phyloP scores from a whole-genome alignment of 2,888 invertebrate species.

The Sycophila texana region DNA sequence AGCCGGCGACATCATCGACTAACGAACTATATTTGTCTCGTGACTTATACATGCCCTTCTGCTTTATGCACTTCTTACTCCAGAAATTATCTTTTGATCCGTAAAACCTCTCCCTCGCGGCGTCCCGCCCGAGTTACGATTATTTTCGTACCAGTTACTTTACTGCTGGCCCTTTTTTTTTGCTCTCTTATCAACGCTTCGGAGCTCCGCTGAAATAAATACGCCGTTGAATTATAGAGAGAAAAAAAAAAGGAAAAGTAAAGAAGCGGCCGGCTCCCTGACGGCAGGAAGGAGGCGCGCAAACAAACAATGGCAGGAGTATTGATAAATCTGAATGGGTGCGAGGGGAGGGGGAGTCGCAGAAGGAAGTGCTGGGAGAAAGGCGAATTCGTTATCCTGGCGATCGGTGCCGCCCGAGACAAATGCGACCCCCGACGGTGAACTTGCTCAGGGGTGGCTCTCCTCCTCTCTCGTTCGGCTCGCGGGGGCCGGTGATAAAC shows the following conservation, averaged over 20 bases:
- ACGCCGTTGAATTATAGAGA: not conserved
- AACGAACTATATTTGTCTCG: slow-evolving; percentile 71
- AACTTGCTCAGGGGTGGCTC: slow-evolving; percentile 45
- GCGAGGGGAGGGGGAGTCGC: slow-evolving; percentile 36
- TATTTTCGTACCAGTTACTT: slow-evolving; percentile 48
- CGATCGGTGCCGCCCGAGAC: slow-evolving; percentile 68
- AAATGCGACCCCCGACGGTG: slow-evolving; percentile 70
- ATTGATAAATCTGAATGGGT: slow-evolving; percentile 64
- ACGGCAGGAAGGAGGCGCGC: not conserved
- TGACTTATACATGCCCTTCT: slow-evolving; percentile 46
- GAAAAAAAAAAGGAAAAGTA: too few species aligned
- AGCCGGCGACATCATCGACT: slow-evolving; percentile 67
- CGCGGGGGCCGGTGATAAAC: slow-evolving; percentile 75
- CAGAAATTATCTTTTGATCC: slow-evolving; percentile 54
- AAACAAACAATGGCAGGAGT: slow-evolving; percentile 28
- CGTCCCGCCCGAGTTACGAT: slow-evolving; percentile 16
- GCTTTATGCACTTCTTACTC: slow-evolving; percentile 38
- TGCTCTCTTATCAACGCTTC: not conserved
- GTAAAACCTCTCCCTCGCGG: slow-evolving; percentile 13
- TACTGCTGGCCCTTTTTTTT: slow-evolving; percentile 20
- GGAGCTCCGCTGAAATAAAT: not conserved
- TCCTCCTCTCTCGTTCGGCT: slow-evolving; percentile 36
- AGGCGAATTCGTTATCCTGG: slow-evolving; percentile 69
- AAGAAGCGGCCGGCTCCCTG: not conserved
- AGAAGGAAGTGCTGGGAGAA: slow-evolving; percentile 37